These are phyloP conservation scores for Acrocephalus scirpaceus DNA, from an alignment of 2,797 vertebrate species.

Conservation along the genomic window DNA sequence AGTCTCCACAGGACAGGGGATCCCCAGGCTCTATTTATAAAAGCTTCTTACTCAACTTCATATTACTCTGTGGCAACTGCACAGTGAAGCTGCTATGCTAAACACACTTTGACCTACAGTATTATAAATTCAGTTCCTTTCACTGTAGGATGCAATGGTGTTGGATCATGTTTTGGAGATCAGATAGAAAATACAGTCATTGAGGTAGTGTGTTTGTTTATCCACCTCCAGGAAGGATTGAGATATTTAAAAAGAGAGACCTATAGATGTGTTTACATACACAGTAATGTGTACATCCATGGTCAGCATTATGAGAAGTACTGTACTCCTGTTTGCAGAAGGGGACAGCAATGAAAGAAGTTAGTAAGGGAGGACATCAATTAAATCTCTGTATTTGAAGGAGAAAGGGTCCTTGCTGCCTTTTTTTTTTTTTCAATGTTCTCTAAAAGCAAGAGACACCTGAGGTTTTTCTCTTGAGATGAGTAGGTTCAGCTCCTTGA, in stretches of 20 bases:
- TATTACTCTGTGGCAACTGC: not conserved
- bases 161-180: not conserved
- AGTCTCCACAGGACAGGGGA: not conserved
- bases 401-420: not conserved
- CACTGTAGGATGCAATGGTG: not conserved
- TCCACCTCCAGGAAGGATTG: not conserved
- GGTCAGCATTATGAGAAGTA: not conserved
- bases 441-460: not conserved
- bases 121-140: not conserved
- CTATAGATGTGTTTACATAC: rapidly evolving
- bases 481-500: not conserved
- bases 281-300: too few species aligned
- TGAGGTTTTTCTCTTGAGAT: not conserved
- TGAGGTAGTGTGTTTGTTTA: not conserved
- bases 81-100: not conserved
- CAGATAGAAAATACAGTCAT: not conserved
- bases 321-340: not conserved
- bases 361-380: rapidly evolving
- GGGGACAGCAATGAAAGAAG: not conserved
- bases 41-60: not conserved
- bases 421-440: not conserved
- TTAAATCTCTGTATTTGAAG: not conserved
- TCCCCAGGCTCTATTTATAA: not conserved
- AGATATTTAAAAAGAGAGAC: not conserved
- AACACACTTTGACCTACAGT: not conserved